Conservation (phyloP, 2,797 vertebrate species). For the Denticeps clupeoides region DNA sequence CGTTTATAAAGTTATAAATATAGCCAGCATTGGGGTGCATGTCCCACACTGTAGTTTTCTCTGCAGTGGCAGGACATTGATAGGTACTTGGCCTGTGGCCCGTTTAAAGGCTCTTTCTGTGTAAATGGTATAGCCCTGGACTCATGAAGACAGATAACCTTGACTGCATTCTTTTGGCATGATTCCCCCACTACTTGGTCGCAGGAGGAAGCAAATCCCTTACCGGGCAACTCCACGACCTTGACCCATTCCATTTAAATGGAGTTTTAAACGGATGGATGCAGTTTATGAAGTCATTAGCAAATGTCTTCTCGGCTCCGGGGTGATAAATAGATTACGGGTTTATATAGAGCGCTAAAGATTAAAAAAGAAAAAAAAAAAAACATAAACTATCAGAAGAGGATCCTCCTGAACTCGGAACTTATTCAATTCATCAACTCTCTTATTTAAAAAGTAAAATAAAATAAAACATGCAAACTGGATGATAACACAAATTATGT, state of each 20-base stretch:
- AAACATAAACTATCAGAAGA: no score
- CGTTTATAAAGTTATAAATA: no score
- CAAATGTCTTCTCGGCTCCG: conserved; percentile 14
- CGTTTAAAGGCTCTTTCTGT: conserved; percentile 13
- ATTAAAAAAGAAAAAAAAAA: no score
- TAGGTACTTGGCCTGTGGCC: conserved; percentile 18
- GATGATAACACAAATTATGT: no score
- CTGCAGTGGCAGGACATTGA: conserved; percentile 22
- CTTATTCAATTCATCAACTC: no score
- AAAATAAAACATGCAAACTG: no score
- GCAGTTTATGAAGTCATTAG: conserved; percentile 27
- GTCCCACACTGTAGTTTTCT: no score
- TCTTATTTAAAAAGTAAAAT: no score
- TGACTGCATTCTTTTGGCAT: conserved; percentile 28
- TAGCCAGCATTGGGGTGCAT: no score
- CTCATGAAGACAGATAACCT: conserved; percentile 35
- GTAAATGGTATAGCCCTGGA: conserved; percentile 4
- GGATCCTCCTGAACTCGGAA: no score
- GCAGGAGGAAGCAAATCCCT: conserved; percentile 37
- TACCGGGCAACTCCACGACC: conserved; percentile 37
- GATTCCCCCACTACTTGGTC: conserved; percentile 10
- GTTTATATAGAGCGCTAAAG: no score
- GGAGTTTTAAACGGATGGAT: conserved; percentile 21
- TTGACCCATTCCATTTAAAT: conserved; percentile 40
- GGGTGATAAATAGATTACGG: no score